Base-by-base conservation (phyloP, 2,113 vertebrate genomes). In the Carettochelys insculpta region DNA sequence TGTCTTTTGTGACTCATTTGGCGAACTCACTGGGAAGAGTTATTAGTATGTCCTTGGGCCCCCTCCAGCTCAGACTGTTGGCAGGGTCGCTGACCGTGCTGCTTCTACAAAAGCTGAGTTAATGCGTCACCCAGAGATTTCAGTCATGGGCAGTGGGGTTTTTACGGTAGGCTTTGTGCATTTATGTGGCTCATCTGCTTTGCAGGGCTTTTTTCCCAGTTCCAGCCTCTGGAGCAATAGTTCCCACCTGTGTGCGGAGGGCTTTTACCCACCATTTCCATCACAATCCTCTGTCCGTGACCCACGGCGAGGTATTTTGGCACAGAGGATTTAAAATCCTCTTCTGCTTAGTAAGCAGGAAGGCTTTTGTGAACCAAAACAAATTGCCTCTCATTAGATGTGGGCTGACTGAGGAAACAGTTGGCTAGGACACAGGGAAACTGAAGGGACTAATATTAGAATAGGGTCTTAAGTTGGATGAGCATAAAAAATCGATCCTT, bases 391-490 rank as follows among this genome's bases (percentile, higher is more conserved):
- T 91, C 92, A 92, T 92, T 85, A 89, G 77, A 87, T 88, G 34
- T n/a, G 38, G 38, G 20, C 65, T 87, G 45, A 83, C 53, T 54
- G 71, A 77, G 84, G 81, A 85, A n/a, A 77, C 83, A 93, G 95
- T 82, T 94, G 90, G 22, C 85, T 2, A 0, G 81, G 58, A 53
- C 85, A 92, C 27, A 1, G 56, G 85, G 92, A 34, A 50, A 56
- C 81, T 90, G 84, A 90, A 80, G 90, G 90, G 84, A 81, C 75
- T 76, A 50, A 50, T 31, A 80, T 92, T 87, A 77, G 43, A 83
- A 81, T 93, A 27, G 50, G 52, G 73, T 85, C 85, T 73, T 94
- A 79, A 79, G 53, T 14, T 87, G 77, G 56, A 41, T 90, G 80
- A 87, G 41, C 58, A 22, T 3, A 41, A 58, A 94, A n/a, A 77